A percentile compares a stretch with the other conserved stretches of the same genome.
Evolutionary conservation across 1,140 invertebrate genomes (phyloP).

Genomic region (Cecropterus lyciades): DNA sequence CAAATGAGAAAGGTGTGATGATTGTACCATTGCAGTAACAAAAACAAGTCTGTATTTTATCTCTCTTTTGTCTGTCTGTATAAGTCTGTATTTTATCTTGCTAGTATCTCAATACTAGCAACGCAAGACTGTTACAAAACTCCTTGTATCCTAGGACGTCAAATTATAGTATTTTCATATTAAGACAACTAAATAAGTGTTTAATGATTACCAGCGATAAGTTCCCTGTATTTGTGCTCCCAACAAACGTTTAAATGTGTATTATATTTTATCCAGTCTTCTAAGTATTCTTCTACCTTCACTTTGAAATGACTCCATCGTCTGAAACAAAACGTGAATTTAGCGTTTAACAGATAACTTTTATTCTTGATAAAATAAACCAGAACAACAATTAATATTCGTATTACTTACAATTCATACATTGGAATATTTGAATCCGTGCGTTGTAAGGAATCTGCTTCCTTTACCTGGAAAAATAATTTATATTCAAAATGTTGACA

Average conservation of each 20-base stretch:
- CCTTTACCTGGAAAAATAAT: conserved; percentile 53
- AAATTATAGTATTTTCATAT: too few relatives aligned
- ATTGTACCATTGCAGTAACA: too few relatives aligned
- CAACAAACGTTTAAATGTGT: conserved; percentile 59
- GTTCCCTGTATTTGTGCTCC: conserved; percentile 59
- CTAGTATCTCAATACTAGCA: too few relatives aligned
- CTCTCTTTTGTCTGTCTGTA: too few relatives aligned
- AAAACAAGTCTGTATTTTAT: too few relatives aligned
- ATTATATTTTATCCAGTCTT: conserved; percentile 69
- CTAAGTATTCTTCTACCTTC: conserved; percentile 58
- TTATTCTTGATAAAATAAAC: background rate
- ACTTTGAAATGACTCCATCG: conserved; percentile 63
- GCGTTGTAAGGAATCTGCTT: conserved; percentile 54
- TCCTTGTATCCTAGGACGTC: too few relatives aligned
- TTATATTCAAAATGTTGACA: conserved; percentile 18
- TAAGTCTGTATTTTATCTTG: too few relatives aligned
- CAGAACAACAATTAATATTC: conserved; percentile 16
- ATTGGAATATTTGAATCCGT: conserved; percentile 31
- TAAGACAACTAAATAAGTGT: too few relatives aligned
- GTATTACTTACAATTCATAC: conserved; percentile 49
- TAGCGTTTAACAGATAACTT: background rate
- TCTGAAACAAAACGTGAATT: conserved; percentile 38
- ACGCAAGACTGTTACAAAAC: too few relatives aligned
- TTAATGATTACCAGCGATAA: conserved; percentile 53
- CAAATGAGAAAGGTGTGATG: too few relatives aligned